Base-by-base conservation (phyloP, 2,888 invertebrate genomes). In the Geotrupes spiniger region DNA sequence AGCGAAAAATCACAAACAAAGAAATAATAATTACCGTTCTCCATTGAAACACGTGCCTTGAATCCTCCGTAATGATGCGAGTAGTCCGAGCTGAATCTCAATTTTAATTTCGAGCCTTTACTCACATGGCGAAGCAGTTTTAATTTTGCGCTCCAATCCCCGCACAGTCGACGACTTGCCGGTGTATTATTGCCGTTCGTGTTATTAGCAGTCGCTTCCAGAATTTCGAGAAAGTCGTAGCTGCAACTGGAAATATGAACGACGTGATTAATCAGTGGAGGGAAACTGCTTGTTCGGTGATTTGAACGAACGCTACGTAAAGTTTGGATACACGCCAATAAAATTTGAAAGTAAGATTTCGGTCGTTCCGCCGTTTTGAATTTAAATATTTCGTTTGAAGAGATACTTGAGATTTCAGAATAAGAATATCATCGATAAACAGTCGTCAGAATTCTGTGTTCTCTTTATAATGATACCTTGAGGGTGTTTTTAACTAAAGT, bases 101-200 rank as follows among this genome's bases (percentile, higher is more conserved):
- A 68, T n/a, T 79, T 75, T 48, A 89, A 70, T 52, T 76, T 75
- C 40, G 84, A 81, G 1, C 79, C 78, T 2, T 72, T 66, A 14
- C 86, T 84, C 47, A 82, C 81, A 74, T 85, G 76, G 21, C 82
- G 80, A 39, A 90, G 73, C 14, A 89, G 75, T 67, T 90, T 91
- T 46, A 89, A 75, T 64, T 84, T 84, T 17, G 82, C 80, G 60
- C 84, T 86, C 88, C 89, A 89, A 71, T 91, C 87, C 9, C 90
- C 90, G 68, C 90, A 91, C 4, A 84, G 73, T 0, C 83, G 76
- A 3, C 78, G 70, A 47, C 74, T 73, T 1, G 72, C 65, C 17
- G 36, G 41, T 29, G 50, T 48, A 45, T 60, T 62, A 36, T 49
- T 45, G 9, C n/a, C 14, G 10, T 33, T 27, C 62, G 3, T 71